Conservation (phyloP, 2,797 vertebrate species). For the Microhierax caerulescens region DNA sequence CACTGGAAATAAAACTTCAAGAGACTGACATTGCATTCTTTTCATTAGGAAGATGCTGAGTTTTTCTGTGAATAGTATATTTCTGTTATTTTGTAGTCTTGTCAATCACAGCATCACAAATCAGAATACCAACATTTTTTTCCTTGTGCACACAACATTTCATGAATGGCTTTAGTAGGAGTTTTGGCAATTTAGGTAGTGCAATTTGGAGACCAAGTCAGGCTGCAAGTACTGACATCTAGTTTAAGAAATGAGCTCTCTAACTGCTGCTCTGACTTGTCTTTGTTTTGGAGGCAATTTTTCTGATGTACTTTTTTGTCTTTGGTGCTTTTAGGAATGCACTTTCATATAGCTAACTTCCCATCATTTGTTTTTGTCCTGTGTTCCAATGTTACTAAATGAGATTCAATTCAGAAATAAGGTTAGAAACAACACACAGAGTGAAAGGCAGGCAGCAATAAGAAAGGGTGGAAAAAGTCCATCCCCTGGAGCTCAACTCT, state of each 20-base stretch:
- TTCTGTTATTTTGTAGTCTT: not conserved
- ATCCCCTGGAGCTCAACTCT: not conserved
- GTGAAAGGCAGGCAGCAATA: not conserved
- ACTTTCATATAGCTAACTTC: not conserved
- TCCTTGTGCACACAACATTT: not conserved
- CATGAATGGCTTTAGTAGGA: not conserved
- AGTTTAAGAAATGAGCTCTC: not conserved
- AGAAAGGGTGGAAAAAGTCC: not conserved
- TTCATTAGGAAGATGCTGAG: not conserved
- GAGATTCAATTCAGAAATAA: slow-evolving; percentile 18
- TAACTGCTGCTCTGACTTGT: not conserved
- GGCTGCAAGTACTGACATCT: not conserved
- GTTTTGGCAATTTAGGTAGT: not conserved
- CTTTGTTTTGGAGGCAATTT: not conserved
- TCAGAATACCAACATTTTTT: not conserved
- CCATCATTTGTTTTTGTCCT: not conserved
- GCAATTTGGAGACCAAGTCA: not conserved
- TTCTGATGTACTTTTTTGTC: not conserved
- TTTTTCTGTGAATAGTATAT: not conserved
- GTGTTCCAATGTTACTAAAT: not conserved
- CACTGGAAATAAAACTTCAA: not conserved
- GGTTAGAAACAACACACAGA: not conserved
- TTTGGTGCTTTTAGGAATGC: not conserved
- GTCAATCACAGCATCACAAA: not conserved
- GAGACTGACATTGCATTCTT: not conserved